Percentiles rank a stretch among this genome's conserved stretches.
Conservation (phyloP, 1,140 invertebrate genomes). For the Papilio machaon region DNA sequence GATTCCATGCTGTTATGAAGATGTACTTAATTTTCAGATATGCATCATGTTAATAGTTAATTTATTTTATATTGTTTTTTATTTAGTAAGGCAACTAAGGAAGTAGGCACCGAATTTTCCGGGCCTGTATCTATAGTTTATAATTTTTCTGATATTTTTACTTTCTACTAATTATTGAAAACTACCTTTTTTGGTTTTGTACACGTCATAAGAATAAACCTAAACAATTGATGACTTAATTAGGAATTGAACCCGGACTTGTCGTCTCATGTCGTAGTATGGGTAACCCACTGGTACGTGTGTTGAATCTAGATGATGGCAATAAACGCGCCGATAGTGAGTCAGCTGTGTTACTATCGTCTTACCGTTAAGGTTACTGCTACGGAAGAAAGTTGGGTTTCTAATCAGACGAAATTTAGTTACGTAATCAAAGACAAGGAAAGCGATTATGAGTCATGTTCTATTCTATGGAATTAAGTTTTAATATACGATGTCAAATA, state of each 20-base stretch:
- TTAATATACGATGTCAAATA: not conserved
- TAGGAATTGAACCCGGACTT: conserved; percentile 27
- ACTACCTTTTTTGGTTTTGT: too few relatives aligned
- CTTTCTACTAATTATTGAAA: not conserved
- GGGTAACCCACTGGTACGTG: conserved; percentile 13
- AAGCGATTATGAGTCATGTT: not conserved
- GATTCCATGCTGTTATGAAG: not conserved
- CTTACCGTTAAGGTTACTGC: conserved; percentile 17
- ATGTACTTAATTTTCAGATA: not conserved
- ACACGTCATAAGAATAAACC: conserved; percentile 9
- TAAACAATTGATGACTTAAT: not conserved
- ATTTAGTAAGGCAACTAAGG: too few relatives aligned
- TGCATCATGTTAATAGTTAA: too few relatives aligned
- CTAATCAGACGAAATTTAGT: conserved; percentile 1
- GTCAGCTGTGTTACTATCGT: not conserved
- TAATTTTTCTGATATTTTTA: too few relatives aligned
- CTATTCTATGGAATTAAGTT: not conserved
- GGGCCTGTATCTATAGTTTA: too few relatives aligned
- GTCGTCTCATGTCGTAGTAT: not conserved
- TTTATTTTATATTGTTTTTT: too few relatives aligned
- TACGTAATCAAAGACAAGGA: conserved; percentile 14
- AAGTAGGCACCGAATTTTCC: too few relatives aligned
- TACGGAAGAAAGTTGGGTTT: conserved; percentile 9
- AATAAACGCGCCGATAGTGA: conserved; percentile 27
- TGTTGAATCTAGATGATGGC: not conserved